phyloP scores from a whole-genome alignment of 2,888 invertebrate species.

The Dicycla oo region DNA sequence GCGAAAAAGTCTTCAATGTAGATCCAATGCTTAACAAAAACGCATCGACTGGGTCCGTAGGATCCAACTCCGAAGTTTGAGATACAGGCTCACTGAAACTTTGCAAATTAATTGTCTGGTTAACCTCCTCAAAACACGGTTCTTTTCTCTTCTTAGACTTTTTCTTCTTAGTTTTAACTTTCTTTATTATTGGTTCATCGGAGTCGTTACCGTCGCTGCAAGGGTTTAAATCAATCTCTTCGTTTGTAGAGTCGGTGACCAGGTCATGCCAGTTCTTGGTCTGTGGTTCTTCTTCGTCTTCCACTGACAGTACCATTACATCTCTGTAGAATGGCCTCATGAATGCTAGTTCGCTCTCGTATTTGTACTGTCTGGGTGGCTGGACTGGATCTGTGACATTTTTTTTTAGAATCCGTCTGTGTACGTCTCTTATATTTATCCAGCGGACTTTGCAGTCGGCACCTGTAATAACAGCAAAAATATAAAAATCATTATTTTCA shows the following conservation, averaged over 20 bases:
- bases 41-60: constrained; percentile 83
- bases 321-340: constrained; percentile 83
- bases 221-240: constrained; percentile 6
- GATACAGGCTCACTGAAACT: constrained; percentile 66
- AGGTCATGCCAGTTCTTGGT: constrained; percentile 52
- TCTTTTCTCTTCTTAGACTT: constrained; percentile 47
- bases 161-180: constrained; percentile 52
- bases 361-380: constrained; percentile 80
- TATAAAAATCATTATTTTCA: neutral
- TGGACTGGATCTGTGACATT: constrained; percentile 61
- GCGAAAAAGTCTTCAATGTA: constrained; percentile 83
- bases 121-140: constrained; percentile 54
- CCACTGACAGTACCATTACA: constrained; percentile 66
- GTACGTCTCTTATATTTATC: constrained; percentile 87
- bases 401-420: constrained; percentile 81
- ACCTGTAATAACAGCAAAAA: constrained; percentile 72
- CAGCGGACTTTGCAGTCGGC: constrained; percentile 85
- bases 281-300: constrained; percentile 60
- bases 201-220: constrained; percentile 72
- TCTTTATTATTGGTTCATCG: constrained; percentile 66
- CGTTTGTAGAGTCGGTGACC: neutral
- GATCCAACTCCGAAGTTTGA: constrained; percentile 74
- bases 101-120: constrained; percentile 62
- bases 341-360: constrained; percentile 80
- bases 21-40: constrained; percentile 85